Base-by-base conservation (phyloP, 2,888 invertebrate genomes). In the Priocnemis perturbator region DNA sequence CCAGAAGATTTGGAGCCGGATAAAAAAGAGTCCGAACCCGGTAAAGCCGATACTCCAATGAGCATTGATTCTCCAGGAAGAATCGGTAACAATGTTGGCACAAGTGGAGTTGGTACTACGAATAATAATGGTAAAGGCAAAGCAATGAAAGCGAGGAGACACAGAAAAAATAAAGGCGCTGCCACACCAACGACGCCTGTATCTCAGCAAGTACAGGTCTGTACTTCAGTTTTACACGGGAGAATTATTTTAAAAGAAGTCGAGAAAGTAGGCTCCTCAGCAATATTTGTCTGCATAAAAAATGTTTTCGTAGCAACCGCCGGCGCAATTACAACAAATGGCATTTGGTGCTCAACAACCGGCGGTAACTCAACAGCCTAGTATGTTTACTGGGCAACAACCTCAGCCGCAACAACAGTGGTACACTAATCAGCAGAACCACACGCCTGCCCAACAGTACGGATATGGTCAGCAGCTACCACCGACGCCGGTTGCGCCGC, bases 1-100 rank as follows among this genome's bases (percentile, higher is more conserved):
- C 96, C 96, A 0, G 97, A 97, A 87, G 97, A 97, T 85, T 91
- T 97, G 50, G 97, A 97, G 86, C 94, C 95, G 0, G 92, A 94
- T 67, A 93, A 93, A 37, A 94, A 95, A 82, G 94, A 94, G 89
- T 91, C 91, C 26, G 93, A 93, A 91, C 87, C 90, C 89, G 91
- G 88, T 0, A 93, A 93, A 89, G 93, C 93, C 5, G 93, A 93
- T 79, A 93, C 93, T 0, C 94, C 91, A 90, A 93, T 82, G 92
- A 89, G 88, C 53, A 83, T 89, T 0, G 89, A 89, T 91, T 83
- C 94, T 91, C 74, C 94, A 91, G 79, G 91, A 92, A 81, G 95
- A 93, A 85, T 94, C 92, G 83, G 94, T 92, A 91, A 80, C 82
- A 90, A 85, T 86, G 91, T 85, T 17, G 82, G 82, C 30, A 92